Base-by-base conservation (phyloP, 2,113 vertebrate genomes). In the Phalacrocorax carbo region DNA sequence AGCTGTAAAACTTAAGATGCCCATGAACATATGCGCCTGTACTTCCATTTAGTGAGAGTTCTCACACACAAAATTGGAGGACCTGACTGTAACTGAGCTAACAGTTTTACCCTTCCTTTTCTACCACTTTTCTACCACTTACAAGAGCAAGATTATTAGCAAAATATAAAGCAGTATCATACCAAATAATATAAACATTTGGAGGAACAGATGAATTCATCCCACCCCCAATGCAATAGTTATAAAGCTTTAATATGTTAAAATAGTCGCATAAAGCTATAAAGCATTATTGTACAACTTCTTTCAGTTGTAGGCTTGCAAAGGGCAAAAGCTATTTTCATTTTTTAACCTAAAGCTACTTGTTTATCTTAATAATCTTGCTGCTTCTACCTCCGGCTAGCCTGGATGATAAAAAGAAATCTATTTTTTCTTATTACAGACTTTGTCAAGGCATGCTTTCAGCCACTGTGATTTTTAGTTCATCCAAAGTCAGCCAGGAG, bases 401-500 rank as follows among this genome's bases (percentile, higher is more conserved):
- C 27, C 21, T 42, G 26, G 16, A 25, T 81, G 49, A 94, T 66
- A 57, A 82, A 84, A 94, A 91, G 44, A 79, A 69, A 80, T 36
- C 46, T 58, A 61, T 44, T 62, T 87, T 88, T 95, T 86, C 64
- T 11, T 88, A 83, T 72, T 94, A 90, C 36, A 93, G 72, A 79
- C 52, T 80, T 77, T 20, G 15, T 57, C 69, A 91, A 58, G 49
- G 42, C 30, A 48, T 48, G 61, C 73, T 65, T 44, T 72, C 83
- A 71, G 72, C 19, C 65, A 62, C 90, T 96, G 61, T 69, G 75
- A 95, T 77, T 96, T 98, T 97, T 73, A 5, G 75, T 94, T 96
- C 90, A 93, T 92, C 72, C 71, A 15, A 38, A 87, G 60, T 49
- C 79, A 81, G 60, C 54, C 75, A 85, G 93, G 22, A 93, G 30